Base-by-base conservation (phyloP, 2,888 invertebrate genomes). In the Eretmocerus hayati region DNA sequence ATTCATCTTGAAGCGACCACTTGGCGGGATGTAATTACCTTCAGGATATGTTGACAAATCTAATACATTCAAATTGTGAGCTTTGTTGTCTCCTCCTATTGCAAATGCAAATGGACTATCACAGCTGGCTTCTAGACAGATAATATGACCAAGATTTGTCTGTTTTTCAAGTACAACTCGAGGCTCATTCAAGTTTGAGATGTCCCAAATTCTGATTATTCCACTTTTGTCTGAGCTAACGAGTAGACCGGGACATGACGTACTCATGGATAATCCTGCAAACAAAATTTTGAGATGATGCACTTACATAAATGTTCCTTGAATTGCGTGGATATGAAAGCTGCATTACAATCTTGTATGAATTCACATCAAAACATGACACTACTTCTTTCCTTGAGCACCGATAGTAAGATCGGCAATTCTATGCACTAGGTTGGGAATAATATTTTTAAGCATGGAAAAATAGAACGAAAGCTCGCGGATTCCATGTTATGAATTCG, bases 121-220 rank as follows among this genome's bases (percentile, higher is more conserved):
- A 1, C 91, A 91, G 62, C 85, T 87, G 43, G 81, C 74, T 33
- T 82, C 81, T 54, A 87, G 75, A 64, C 87, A 86, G 63, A 87
- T 81, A 44, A 86, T 74, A 19, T 79, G 77, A 0, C 88, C 92
- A 71, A 91, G 79, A 77, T 72, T 59, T 74, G 64, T 53, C 55
- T 59, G 59, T 51, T 63, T 69, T 59, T 57, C 67, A 59, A 38
- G 60, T 56, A 68, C 58, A 56, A 57, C 42, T 20, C 56, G 54
- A 51, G 60, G 60, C 47, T 57, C 55, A 43, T 60, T 55, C 11
- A 61, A 52, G 22, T 73, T 62, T 48, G 59, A 41, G n/a, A 65
- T 56, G 63, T 94, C 91, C 94, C 94, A 95, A 1, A 87, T 80
- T 75, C 91, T 92, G 4, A 92, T 67, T n/a, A 77, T 75, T 53